Base-by-base conservation (phyloP, 37 sponge, comb jelly and placozoan genomes). In the Beroe forskalii region DNA sequence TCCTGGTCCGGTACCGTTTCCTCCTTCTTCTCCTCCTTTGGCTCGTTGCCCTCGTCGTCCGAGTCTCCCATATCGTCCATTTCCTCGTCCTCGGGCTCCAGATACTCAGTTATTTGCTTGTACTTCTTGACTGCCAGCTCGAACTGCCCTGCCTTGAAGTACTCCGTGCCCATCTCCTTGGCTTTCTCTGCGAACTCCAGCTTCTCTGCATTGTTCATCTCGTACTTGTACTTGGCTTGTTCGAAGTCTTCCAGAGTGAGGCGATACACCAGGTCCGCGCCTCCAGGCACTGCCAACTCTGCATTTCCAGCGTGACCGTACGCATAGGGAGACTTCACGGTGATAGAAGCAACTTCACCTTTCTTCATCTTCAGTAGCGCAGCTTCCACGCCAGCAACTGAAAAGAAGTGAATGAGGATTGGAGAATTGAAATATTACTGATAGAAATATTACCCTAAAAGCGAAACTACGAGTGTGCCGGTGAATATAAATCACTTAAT, bases 301-400 rank as follows among this genome's bases (percentile, higher is more conserved):
- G 55, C 86, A 38, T 80, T 30, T 24, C 93, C 93, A 41, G 91
- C 67, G 62, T 42, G 72, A 62, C 92, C 94, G 67, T 94, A 97
- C 12, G 95, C 97, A 92, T 93, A 97, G 27, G 91, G 38, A 43
- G 96, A 89, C 61, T 90, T 90, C 60, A 97, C 91, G 33, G 90
- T 67, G 32, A 97, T 24, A 38, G 24, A 35, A 6, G 92, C 91
- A 17, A 22, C 40, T 89, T 97, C 95, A 23, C 67, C 90, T 31
- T 67, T 89, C 92, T 93, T 96, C 96, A 97, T 96, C 69, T 94
- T 91, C 40, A 89, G 92, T 31, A 97, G 80, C 25, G 94, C 98
- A 39, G 67, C 63, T 92, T 97, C 98, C 32, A 97, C 89, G 4
- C 72, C 72, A 69, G 72, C 17, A 35, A 69, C 72, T 69, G 72